These are phyloP conservation scores for Troilus luridus DNA, from an alignment of 2,888 invertebrate species.

Conservation along the genomic window DNA sequence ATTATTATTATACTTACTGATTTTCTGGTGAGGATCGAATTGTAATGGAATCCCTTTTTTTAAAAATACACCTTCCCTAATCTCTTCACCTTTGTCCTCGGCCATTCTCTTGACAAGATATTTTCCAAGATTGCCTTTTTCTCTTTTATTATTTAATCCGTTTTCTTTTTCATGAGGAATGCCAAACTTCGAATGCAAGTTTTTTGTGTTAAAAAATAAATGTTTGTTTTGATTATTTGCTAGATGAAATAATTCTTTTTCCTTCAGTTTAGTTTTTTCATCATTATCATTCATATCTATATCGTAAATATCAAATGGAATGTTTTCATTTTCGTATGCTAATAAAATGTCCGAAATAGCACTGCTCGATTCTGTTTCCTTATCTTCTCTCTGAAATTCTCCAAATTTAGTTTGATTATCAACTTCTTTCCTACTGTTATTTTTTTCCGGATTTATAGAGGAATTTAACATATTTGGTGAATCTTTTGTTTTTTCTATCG, in stretches of 20 bases:
- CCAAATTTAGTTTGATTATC: not conserved
- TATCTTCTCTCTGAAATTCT: not conserved
- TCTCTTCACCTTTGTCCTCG: constrained; percentile 5
- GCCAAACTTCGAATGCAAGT: not conserved
- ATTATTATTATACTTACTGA: not conserved
- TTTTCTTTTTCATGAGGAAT: not conserved
- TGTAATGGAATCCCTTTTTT: constrained; percentile 29
- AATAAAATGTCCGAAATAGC: not conserved
- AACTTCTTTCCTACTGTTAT: not conserved
- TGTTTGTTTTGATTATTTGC: not conserved
- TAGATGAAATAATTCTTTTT: not conserved
- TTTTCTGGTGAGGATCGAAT: not conserved
- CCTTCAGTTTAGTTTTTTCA: not conserved
- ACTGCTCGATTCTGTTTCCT: not conserved
- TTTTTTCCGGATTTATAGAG: not conserved
- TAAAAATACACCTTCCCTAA: constrained; percentile 17
- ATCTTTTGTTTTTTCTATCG: not conserved
- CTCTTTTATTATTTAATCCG: not conserved
- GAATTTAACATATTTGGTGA: not conserved
- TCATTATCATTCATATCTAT: constrained; percentile 6
- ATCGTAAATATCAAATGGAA: not conserved
- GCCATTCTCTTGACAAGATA: not conserved
- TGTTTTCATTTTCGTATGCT: not conserved
- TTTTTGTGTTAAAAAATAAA: not conserved
- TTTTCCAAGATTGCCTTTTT: not conserved